A percentile compares a stretch with the other conserved stretches of the same genome.
phyloP scores from a whole-genome alignment of 2,888 invertebrate genomes.

The Hypsopygia costalis region DNA sequence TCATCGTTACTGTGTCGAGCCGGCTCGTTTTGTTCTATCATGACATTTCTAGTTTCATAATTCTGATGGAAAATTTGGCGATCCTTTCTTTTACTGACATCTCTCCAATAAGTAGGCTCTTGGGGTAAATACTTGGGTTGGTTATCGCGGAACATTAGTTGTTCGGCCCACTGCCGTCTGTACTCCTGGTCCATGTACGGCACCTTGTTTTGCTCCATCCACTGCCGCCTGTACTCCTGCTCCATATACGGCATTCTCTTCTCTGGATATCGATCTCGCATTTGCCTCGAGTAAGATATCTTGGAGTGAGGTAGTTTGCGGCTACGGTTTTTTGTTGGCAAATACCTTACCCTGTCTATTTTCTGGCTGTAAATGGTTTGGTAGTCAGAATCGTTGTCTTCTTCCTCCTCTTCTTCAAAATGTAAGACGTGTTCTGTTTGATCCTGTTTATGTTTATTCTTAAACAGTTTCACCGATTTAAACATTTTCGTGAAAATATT shows the following conservation, averaged over 20 bases:
- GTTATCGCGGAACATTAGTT: conserved; percentile 36
- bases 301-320: conserved; percentile 31
- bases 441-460: conserved; percentile 27
- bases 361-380: conserved; percentile 51
- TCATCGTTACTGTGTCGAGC: too few relatives aligned
- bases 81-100: conserved; percentile 5
- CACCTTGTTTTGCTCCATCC: conserved; percentile 49
- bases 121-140: conserved; percentile 26
- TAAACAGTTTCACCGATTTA: conserved; percentile 40
- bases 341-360: conserved; percentile 10
- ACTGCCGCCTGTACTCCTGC: conserved; percentile 51
- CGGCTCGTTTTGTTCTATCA: too few relatives aligned
- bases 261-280: conserved; percentile 26
- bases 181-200: conserved; percentile 57
- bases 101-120: conserved; percentile 11
- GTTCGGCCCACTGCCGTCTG: conserved; percentile 51
- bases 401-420: conserved; percentile 18
- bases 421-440: conserved; percentile 12
- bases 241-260: conserved; percentile 18
- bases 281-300: conserved; percentile 23
- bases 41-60: conserved; percentile 38
- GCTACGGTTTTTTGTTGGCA: neutral
- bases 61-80: conserved; percentile 28
- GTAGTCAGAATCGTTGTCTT: conserved; percentile 45
- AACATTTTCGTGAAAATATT: conserved; percentile 53